Evolutionary conservation across 2,113 vertebrate species (phyloP).

Genomic region (Xenopus tropicalis): DNA sequence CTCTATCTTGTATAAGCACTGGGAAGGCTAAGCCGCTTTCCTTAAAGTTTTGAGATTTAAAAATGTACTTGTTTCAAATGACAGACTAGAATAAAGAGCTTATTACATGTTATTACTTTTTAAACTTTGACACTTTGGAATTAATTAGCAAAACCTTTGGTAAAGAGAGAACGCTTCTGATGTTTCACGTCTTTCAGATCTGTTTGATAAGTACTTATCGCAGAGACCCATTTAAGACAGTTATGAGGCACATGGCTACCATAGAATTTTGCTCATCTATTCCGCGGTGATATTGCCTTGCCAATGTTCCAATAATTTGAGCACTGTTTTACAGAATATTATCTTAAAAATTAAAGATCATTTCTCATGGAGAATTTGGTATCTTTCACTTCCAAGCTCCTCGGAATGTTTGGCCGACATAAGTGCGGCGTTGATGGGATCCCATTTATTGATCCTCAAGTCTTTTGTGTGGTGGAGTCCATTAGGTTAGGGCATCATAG

Average conservation of each 20-base stretch:
- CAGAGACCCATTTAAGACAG: neutral
- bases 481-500: constrained; percentile 61
- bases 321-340: constrained; percentile 24
- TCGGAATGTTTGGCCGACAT: constrained; percentile 49
- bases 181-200: too few species aligned
- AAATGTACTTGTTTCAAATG: too few species aligned
- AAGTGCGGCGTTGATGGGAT: neutral
- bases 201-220: neutral
- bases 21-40: neutral
- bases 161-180: neutral
- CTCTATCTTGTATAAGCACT: neutral
- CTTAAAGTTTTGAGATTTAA: too few species aligned
- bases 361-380: constrained; percentile 60
- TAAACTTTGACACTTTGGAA: neutral
- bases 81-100: neutral
- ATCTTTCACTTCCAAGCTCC: constrained; percentile 45
- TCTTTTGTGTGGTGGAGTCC: constrained; percentile 7
- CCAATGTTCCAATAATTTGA: constrained; percentile 11
- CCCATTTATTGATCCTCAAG: neutral
- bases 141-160: neutral
- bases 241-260: neutral
- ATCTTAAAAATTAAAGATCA: constrained; percentile 40
- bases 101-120: neutral
- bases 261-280: neutral
- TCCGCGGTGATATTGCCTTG: neutral